These are phyloP conservation scores for Gambusia affinis DNA, from an alignment of 2,113 vertebrate genomes.

Conservation along the genomic window DNA sequence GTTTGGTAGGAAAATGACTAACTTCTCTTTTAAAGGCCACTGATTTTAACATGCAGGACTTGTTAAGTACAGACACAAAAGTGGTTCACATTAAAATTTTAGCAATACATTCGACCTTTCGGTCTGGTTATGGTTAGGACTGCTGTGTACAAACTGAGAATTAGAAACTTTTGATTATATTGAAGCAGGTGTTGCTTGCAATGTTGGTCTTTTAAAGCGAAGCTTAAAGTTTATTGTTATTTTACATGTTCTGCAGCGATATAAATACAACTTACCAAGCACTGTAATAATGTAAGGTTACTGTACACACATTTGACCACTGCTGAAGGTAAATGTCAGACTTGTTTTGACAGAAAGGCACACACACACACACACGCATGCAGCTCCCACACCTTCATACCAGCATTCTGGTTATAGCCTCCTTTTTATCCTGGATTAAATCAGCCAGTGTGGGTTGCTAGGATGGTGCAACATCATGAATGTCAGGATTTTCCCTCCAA, in stretches of 20 bases:
- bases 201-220: not conserved
- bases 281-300: not conserved
- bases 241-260: not conserved
- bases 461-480: constrained; percentile 29
- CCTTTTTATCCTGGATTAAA: constrained; percentile 37
- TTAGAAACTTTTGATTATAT: no score
- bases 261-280: not conserved
- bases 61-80: not conserved
- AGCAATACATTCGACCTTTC: no score
- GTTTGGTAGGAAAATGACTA: not conserved
- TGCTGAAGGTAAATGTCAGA: constrained; percentile 32
- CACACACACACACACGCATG: constrained; percentile 2
- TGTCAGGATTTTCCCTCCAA: constrained; percentile 21
- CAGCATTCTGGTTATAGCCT: constrained; percentile 3
- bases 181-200: no score
- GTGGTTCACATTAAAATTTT: no score
- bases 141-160: no score
- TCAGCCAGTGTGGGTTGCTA: constrained; percentile 23
- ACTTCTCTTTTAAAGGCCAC: not conserved
- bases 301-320: not conserved
- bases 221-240: not conserved
- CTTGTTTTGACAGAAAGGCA: constrained; percentile 31
- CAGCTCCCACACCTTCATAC: constrained; percentile 13
- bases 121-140: no score
- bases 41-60: not conserved